These are phyloP conservation scores for Drosophila bunnanda DNA, from an alignment of 2,888 invertebrate genomes.

Conservation along the genomic window DNA sequence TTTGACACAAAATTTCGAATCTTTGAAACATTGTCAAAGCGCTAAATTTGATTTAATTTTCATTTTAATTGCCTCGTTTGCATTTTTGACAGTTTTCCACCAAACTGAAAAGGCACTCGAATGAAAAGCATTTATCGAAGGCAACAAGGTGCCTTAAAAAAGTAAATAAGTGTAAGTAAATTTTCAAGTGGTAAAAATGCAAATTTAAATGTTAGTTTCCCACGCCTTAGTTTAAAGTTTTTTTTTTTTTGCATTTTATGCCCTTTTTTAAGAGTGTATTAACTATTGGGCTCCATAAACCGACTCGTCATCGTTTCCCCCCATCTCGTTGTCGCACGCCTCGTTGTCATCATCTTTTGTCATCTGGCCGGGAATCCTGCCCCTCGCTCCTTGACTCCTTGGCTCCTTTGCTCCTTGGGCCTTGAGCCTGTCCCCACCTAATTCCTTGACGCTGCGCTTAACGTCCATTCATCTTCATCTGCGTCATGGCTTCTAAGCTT, in stretches of 20 bases:
- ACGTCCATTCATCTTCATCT: constrained; percentile 71
- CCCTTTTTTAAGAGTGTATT: not conserved
- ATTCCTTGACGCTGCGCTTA: constrained; percentile 71
- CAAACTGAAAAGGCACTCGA: not conserved
- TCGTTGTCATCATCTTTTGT: constrained; percentile 47
- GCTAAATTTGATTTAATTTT: constrained; percentile 57
- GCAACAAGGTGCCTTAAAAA: no score
- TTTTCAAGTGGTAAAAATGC: not conserved
- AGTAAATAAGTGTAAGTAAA: no score
- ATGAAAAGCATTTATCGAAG: not conserved
- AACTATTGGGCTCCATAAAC: constrained; percentile 4
- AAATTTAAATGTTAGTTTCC: not conserved
- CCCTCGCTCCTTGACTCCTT: constrained; percentile 7
- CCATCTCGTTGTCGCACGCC: constrained; percentile 16
- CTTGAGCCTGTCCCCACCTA: constrained; percentile 53
- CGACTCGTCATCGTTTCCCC: constrained; percentile 18
- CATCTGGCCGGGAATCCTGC: constrained; percentile 11
- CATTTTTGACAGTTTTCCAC: constrained; percentile 31
- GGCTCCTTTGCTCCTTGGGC: constrained; percentile 36
- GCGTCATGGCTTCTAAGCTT: constrained; percentile 62
- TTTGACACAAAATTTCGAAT: constrained; percentile 14
- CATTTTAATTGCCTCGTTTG: constrained; percentile 59
- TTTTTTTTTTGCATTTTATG: rapidly evolving
- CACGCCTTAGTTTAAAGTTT: not conserved
- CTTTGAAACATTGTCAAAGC: constrained; percentile 31